Evolutionary conservation across 2,888 invertebrate species (phyloP).

Genomic region (Cetonia aurata): DNA sequence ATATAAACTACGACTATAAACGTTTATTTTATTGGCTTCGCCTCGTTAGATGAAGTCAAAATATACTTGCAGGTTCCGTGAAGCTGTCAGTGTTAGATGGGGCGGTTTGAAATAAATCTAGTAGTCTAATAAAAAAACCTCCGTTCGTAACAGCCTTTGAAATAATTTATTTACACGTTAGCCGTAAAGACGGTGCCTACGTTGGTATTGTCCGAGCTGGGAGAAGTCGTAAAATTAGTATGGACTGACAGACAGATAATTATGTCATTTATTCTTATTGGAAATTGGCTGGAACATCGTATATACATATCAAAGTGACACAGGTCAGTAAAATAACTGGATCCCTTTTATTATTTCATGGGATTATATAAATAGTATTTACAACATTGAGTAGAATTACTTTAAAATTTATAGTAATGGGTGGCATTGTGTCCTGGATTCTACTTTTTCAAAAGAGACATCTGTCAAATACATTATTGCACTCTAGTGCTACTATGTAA

Average conservation of each 20-base stretch:
- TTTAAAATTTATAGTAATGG: conserved; percentile 4
- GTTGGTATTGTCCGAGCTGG: conserved; percentile 16
- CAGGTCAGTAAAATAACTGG: not conserved
- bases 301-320: conserved; percentile 8
- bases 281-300: not conserved
- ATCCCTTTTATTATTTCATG: not conserved
- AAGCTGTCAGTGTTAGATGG: conserved; percentile 2
- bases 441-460: no score
- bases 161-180: conserved; percentile 33
- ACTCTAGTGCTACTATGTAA: no score
- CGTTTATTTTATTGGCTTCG: conserved; percentile 37
- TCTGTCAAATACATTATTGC: no score
- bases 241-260: conserved; percentile 28
- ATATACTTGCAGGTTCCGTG: conserved; percentile 19
- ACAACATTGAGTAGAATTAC: not conserved
- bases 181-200: conserved; percentile 7
- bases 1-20: conserved; percentile 36
- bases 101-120: conserved; percentile 18
- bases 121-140: conserved; percentile 17
- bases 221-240: conserved; percentile 24
- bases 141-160: conserved; percentile 3
- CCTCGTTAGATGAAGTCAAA: conserved; percentile 36
- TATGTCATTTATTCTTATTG: conserved; percentile 27
- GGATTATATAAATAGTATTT: no score
- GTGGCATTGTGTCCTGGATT: not conserved